Conservation (phyloP, 2,113 vertebrate species). For the Hucho hucho region DNA sequence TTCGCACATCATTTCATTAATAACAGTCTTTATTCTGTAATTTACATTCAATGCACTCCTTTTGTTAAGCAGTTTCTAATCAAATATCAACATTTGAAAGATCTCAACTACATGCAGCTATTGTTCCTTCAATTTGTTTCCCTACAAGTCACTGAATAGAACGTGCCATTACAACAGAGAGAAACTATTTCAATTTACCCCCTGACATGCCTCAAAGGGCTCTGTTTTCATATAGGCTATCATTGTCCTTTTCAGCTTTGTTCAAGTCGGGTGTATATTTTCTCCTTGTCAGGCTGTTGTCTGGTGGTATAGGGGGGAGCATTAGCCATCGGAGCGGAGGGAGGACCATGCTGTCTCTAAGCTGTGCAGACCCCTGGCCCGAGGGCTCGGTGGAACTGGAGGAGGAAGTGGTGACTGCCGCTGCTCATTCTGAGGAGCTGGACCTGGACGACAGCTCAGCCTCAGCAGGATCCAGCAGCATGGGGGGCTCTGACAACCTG, state of each 20-base stretch:
- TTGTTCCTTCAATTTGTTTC: background rate
- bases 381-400: slow-evolving; percentile 70
- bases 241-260: slow-evolving; percentile 26
- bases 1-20: background rate
- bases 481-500: slow-evolving; percentile 62
- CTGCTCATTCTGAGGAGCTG: slow-evolving; percentile 68
- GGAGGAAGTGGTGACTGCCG: slow-evolving; percentile 67
- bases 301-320: slow-evolving; percentile 33
- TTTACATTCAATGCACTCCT: background rate
- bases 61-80: background rate
- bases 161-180: background rate
- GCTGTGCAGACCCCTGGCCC: slow-evolving; percentile 71
- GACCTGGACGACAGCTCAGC: slow-evolving; percentile 41
- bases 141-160: background rate
- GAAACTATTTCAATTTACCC: background rate
- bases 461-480: background rate
- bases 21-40: background rate
- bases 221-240: slow-evolving; percentile 31
- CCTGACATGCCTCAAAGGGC: background rate
- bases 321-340: slow-evolving; percentile 24
- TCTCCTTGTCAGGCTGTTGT: slow-evolving; percentile 45
- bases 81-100: background rate
- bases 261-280: slow-evolving; percentile 33
- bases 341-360: slow-evolving; percentile 70
- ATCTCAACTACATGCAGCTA: background rate